Conservation (phyloP, 2,888 invertebrate species). For the Copidosoma aretas region DNA sequence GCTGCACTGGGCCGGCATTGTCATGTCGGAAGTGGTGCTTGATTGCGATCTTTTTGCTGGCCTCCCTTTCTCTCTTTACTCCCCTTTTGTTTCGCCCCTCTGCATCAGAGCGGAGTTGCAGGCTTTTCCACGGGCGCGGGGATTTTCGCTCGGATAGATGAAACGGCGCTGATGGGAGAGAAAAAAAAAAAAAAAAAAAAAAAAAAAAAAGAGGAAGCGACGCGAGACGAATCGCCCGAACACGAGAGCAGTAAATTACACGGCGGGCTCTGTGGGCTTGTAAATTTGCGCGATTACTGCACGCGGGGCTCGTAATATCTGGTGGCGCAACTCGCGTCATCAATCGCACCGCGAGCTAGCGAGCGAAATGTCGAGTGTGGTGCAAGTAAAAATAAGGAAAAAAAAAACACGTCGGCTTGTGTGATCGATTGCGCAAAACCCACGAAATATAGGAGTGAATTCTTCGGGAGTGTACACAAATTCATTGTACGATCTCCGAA, state of each 20-base stretch:
- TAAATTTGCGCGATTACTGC: not conserved
- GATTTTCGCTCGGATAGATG: too few species aligned
- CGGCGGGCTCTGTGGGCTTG: not conserved
- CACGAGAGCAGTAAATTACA: too few species aligned
- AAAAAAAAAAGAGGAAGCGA: too few species aligned
- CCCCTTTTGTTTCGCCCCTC: not conserved
- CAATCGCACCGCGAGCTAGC: not conserved
- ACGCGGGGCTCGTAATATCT: not conserved
- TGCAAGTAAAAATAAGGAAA: not conserved
- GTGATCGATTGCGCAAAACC: not conserved
- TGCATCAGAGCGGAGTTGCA: too few species aligned
- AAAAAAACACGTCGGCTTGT: not conserved
- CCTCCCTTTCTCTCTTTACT: not conserved
- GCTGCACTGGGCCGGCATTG: conserved; percentile 1
- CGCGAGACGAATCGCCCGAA: too few species aligned
- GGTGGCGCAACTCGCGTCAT: not conserved
- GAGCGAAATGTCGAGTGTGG: not conserved
- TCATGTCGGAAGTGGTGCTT: conserved; percentile 12
- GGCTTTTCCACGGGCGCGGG: too few species aligned
- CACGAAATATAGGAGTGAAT: not conserved
- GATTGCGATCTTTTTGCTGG: not conserved
- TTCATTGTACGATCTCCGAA: not conserved
- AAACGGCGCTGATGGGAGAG: too few species aligned
- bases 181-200: too few species aligned
- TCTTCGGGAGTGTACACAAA: not conserved